Evolutionary conservation across 2,888 invertebrate genomes (phyloP), one percentile per base, ranked within the genome.

Genomic region (Dorcus parallelipipedus): DNA sequence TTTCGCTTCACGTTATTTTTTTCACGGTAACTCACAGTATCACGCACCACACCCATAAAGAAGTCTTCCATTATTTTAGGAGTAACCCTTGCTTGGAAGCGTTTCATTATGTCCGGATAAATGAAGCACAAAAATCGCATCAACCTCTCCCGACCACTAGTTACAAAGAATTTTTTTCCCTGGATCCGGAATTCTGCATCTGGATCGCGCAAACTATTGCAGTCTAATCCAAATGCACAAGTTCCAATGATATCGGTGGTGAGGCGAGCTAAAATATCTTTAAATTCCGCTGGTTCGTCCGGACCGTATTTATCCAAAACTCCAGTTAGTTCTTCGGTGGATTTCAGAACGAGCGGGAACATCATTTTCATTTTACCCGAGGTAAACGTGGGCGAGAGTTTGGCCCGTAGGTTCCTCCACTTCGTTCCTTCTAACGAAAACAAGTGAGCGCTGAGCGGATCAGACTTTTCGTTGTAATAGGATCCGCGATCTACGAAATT

Each of bases 401-500:
- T 63, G 9, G 56, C 51, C 8, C 65, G 49, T 38, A 51, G 38
- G 10, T 5, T 49, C 67, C 81, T 85, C 89, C 89, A 90, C 10
- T 79, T 76, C 6, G 80, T 73, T 0, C 83, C 84, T 43, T 78
- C 77, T 45, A 82, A 68, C 59, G 81, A 77, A 64, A 87, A 84
- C 1, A 88, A 70, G 68, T 84, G 82, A 0, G 78, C 81, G 0
- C 83, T 80, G 23, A 86, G 61, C 0, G 82, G 83, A 70, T 86
- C 85, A 3, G 80, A 78, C 3, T 80, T 73, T 48, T 84, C 84
- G 53, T 85, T 83, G 17, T 74, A 77, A 66, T 82, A 83, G 14
- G 83, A 73, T 0, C 86, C 86, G 43, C 85, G 82, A 54, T 86
- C 84, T 68, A 82, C 81, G 59, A 87, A 87, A 68, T 82, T 75